Base-by-base conservation (phyloP, 1,140 invertebrate genomes). In the Conopomorpha cramerella region DNA sequence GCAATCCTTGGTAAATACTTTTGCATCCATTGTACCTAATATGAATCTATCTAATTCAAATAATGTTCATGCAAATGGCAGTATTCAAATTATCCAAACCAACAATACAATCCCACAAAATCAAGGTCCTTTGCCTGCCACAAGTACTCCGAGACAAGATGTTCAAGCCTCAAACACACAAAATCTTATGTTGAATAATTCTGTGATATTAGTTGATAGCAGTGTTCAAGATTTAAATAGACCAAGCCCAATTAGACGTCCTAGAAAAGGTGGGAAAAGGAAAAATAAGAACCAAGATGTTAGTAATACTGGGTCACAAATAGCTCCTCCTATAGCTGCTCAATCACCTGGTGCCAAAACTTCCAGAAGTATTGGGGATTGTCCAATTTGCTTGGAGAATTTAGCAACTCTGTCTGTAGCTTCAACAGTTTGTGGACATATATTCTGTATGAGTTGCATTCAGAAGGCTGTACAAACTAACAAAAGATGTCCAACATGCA, bases 361-460 rank as follows among this genome's bases (percentile, higher is more conserved):
- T 26, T 7, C 26, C n/a, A 45, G 30, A 25, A 35, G 16, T 34
- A 13, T 50, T 30, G 43, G 48, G 7, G 44, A 47, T n/a, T 55
- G 52, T 34, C 52, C 49, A 14, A 49, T 55, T 8, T 55, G 52
- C 29, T 38, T 55, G 31, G 49, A 51, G 2, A 36, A 23, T n/a
- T 23, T 55, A 7, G 3, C 26, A 2, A 34, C 19, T 11, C 42
- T 33, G n/a, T 7, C 39, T 8, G 26, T 55, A 11, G 49, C 41
- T n/a, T 55, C 51, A 17, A 55, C 51, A 30, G 18, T 45, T 12
- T 55, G 49, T 43, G 52, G 52, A 13, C 52, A 55, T 46, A 30
- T 55, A n/a, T 51, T 55, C 13, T 56, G 49, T 32, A 36, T 48
- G 35, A 25, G 8, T 15, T 56, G 49, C 25, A 48, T 56, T 26